Evolutionary conservation across 2,113 vertebrate genomes (phyloP).

Genomic region (Lepus europaeus): DNA sequence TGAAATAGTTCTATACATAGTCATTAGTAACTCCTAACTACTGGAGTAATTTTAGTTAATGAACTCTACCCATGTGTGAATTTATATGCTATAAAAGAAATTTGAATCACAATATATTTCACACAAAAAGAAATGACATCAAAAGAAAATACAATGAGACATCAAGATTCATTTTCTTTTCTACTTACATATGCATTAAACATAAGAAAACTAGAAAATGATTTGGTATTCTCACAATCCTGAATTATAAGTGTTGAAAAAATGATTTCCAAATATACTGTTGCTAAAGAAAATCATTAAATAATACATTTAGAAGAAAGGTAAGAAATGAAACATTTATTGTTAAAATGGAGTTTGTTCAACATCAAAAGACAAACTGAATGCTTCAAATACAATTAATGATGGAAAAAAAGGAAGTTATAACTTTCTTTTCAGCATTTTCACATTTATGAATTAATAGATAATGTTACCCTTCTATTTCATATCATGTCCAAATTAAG

Average conservation of each 20-base stretch:
- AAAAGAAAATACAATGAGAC: not conserved
- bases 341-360: not conserved
- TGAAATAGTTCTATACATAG: not conserved
- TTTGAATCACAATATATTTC: not conserved
- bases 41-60: not conserved
- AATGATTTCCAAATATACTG: not conserved
- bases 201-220: not conserved
- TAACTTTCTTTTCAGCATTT: slow-evolving; percentile 23
- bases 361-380: not conserved
- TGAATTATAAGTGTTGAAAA: not conserved
- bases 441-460: slow-evolving; percentile 8
- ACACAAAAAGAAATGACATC: not conserved
- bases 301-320: not conserved
- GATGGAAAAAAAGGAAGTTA: not conserved
- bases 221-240: not conserved
- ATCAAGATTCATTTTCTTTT: not conserved
- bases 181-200: not conserved
- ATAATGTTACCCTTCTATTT: not conserved
- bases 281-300: slow-evolving; percentile 21
- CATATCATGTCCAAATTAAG: not conserved
- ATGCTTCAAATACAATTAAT: slow-evolving; percentile 1
- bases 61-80: not conserved
- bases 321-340: not conserved
- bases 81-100: not conserved
- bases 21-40: not conserved